Percentiles rank a stretch among this genome's conserved stretches.
Conservation (phyloP, 2,888 invertebrate species). For the Tetranychus piercei region DNA sequence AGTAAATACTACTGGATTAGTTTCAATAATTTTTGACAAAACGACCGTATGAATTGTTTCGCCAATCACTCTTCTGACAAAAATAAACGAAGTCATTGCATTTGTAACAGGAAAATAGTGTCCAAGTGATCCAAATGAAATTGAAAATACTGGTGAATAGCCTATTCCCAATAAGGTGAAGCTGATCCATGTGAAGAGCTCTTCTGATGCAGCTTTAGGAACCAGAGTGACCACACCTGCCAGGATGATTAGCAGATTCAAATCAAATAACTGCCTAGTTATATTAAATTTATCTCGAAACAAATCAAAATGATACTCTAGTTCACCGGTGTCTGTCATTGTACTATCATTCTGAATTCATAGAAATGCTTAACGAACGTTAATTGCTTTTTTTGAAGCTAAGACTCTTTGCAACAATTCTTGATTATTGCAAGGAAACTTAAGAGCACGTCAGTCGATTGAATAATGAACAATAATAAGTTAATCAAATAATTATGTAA, state of each 20-base stretch:
- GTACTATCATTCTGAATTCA: too few species aligned
- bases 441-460: too few species aligned
- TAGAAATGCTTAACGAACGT: too few species aligned
- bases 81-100: background rate
- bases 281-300: too few species aligned
- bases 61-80: background rate
- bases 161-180: background rate
- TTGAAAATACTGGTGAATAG: background rate
- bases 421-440: too few species aligned
- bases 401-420: too few species aligned
- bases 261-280: too few species aligned
- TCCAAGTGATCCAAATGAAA: background rate
- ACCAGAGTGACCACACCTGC: background rate
- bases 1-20: background rate
- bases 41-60: background rate
- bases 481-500: too few species aligned
- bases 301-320: too few species aligned
- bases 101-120: background rate
- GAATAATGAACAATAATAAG: too few species aligned
- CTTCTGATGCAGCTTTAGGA: background rate
- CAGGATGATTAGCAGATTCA: background rate
- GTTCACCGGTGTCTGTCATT: too few species aligned
- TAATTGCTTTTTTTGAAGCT: too few species aligned
- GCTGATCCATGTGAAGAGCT: background rate
- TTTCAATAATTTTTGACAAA: background rate